phyloP scores from a whole-genome alignment of 2,113 vertebrate genomes.

The Oceanodroma tethys region DNA sequence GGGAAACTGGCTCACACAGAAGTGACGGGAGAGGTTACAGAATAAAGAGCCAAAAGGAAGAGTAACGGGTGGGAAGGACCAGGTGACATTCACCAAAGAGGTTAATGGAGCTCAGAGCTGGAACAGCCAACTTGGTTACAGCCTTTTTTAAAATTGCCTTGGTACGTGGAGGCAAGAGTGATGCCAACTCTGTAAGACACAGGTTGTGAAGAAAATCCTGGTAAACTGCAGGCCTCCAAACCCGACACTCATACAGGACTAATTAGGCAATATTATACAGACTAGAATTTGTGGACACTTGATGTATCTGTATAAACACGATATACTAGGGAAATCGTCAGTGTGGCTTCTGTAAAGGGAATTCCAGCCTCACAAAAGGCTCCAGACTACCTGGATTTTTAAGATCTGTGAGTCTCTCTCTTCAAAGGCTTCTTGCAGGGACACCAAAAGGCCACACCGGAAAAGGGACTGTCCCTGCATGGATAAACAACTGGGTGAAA shows the following conservation, averaged over 20 bases:
- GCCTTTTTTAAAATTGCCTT: background rate
- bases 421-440: background rate
- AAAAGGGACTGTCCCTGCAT: background rate
- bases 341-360: background rate
- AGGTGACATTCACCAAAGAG: background rate
- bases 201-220: background rate
- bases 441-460: background rate
- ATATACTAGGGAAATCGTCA: background rate
- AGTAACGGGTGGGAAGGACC: background rate
- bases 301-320: background rate
- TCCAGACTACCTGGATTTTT: background rate
- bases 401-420: rapidly evolving
- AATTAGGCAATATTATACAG: background rate
- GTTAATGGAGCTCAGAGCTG: rapidly evolving
- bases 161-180: background rate
- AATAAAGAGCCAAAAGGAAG: background rate
- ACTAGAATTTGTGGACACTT: background rate
- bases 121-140: rapidly evolving
- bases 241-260: background rate
- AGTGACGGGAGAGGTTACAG: background rate
- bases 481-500: background rate
- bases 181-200: background rate
- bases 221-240: background rate
- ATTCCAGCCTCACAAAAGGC: background rate
- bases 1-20: background rate